Percentiles rank a stretch among this genome's conserved stretches.
These are phyloP conservation scores for Aphis craccivora DNA, from an alignment of 1,140 invertebrate genomes.

Conservation along the genomic window DNA sequence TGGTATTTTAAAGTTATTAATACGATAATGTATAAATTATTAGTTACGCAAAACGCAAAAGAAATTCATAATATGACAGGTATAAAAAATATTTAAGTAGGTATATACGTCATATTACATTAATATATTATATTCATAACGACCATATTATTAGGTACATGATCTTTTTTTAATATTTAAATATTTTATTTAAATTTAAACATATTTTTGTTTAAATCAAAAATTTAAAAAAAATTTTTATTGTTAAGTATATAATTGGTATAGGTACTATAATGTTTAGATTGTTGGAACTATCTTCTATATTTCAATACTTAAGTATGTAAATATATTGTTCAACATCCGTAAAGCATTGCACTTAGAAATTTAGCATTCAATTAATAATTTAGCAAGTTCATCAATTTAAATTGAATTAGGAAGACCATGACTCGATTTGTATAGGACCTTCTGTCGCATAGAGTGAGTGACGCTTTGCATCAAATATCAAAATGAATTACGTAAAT, in stretches of 20 bases:
- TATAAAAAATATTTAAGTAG: no score
- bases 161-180: not conserved
- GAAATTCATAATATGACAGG: not conserved
- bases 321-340: not conserved
- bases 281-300: not conserved
- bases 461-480: not conserved
- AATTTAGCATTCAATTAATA: not conserved
- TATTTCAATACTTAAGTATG: not conserved
- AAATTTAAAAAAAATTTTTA: not conserved
- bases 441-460: not conserved
- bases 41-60: not conserved
- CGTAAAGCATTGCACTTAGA: not conserved
- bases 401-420: not conserved
- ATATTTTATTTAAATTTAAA: not conserved
- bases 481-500: not conserved
- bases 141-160: not conserved
- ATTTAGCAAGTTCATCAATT: slow-evolving; percentile 23
- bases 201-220: not conserved
- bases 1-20: not conserved
- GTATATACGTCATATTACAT: no score
- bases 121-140: not conserved
- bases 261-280: not conserved
- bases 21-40: not conserved
- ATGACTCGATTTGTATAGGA: not conserved
- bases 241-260: not conserved